Base-by-base conservation (phyloP, 2,113 vertebrate species). In the Osmerus eperlanus region DNA sequence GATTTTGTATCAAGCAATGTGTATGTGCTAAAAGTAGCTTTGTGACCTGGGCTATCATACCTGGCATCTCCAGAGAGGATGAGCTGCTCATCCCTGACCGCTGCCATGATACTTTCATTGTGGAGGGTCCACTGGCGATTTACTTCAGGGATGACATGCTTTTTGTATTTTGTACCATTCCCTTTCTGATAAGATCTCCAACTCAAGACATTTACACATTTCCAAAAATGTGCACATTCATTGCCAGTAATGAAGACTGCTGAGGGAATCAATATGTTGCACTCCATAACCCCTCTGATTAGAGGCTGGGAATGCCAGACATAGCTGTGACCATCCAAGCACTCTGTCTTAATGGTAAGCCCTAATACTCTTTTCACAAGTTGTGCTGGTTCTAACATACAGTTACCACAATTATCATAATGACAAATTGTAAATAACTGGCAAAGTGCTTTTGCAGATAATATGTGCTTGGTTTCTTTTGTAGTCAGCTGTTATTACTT, bases 31-130 rank as follows among this genome's bases (percentile, higher is more conserved):
- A 28, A 64, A 15, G 61, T 64, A 15, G 61, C 61, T 4, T 61
- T 61, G 61, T 64, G 61, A 14, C 61, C 61, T 28, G 61, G 61
- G 14, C 61, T 64, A 18, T 64, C 61, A 64, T 29, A 64, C 18
- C 61, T 64, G 61, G 23, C 21, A 64, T 64, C 61, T 28, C 61
- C 61, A 28, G 23, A 64, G 9, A 60, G 7, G 2, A 64, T 18
- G 11, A 64, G 61, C 61, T 15, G 61, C 19, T 23, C 23, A 23
- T 23, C 23, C 1, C 23, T 1, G 1, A 23, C 23, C 23, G 23
- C 23, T 23, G 23, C 23, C 61, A 63, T 11, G 21, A 63, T 29
- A 28, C 21, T 29, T 28, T 28, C 61, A 63, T 63, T 25, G 61
- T 63, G 61, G 4, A 28, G 23, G 23, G 23, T 23, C 61, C 19